phyloP scores from a whole-genome alignment of 30 jellyfish, hydroid and myxozoan species.

The Euphysa ruthae region DNA sequence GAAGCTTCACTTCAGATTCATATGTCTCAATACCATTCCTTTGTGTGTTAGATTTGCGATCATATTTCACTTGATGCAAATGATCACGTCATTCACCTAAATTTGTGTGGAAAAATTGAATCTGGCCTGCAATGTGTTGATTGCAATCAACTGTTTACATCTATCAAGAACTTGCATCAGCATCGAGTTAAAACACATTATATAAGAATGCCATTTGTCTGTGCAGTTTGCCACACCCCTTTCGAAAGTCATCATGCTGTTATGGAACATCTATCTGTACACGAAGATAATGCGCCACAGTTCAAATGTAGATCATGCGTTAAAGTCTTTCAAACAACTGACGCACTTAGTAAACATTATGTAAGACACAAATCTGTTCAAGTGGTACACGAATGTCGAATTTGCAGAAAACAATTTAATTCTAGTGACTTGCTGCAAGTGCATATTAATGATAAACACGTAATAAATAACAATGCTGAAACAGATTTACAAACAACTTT shows the following conservation, averaged over 20 bases:
- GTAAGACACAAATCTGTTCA: constrained; percentile 44
- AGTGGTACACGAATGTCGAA: constrained; percentile 56
- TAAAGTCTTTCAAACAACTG: constrained; percentile 65
- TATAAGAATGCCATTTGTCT: constrained; percentile 80
- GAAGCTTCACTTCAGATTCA: constrained; percentile 14
- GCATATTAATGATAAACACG: constrained; percentile 59
- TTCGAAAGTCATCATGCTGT: constrained; percentile 71
- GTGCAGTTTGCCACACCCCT: constrained; percentile 74
- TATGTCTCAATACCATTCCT: constrained; percentile 26
- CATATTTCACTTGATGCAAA: constrained; percentile 16
- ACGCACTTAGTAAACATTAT: constrained; percentile 53
- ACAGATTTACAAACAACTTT: no score
- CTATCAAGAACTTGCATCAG: constrained; percentile 58
- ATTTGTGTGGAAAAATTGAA: constrained; percentile 9
- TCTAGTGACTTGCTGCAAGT: constrained; percentile 40
- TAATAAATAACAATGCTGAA: constrained; percentile 16
- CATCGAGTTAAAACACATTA: constrained; percentile 67
- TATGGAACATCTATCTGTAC: constrained; percentile 75
- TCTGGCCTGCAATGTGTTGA: constrained; percentile 50
- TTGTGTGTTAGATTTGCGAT: constrained; percentile 27
- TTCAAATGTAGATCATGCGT: constrained; percentile 74
- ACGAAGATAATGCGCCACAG: constrained; percentile 39
- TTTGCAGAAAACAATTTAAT: constrained; percentile 45
- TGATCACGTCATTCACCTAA: constrained; percentile 4
- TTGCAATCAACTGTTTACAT: constrained; percentile 47